Conservation (phyloP, 2,888 invertebrate species). For the Ditylenchus weischeri region DNA sequence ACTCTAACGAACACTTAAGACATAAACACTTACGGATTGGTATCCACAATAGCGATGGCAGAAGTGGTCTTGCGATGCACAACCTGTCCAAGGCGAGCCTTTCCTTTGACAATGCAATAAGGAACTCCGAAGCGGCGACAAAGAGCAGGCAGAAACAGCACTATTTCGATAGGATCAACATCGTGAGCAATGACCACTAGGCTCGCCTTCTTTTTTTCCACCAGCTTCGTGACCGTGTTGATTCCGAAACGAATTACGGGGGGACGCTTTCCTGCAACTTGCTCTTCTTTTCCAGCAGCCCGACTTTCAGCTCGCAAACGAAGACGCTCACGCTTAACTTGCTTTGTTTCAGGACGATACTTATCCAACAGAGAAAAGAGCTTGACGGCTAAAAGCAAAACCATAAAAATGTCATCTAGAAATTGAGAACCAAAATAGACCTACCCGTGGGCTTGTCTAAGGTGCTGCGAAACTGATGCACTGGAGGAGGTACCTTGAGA, state of each 20-base stretch:
- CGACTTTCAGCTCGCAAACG: constrained; percentile 80
- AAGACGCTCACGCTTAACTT: constrained; percentile 85
- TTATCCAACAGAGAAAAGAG: constrained; percentile 93
- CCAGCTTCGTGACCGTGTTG: constrained; percentile 85
- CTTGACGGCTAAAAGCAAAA: constrained; percentile 76
- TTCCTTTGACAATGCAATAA: constrained; percentile 97
- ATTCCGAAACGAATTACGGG: constrained; percentile 76
- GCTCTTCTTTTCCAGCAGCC: constrained; percentile 74
- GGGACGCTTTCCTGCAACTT: constrained; percentile 78
- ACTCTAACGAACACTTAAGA: background rate
- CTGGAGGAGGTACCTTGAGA: constrained; percentile 95
- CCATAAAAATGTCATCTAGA: background rate
- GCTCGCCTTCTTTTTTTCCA: constrained; percentile 97
- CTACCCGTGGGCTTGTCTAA: constrained; percentile 92
- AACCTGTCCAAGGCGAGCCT: constrained; percentile 88
- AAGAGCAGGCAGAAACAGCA: constrained; percentile 91
- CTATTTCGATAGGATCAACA: constrained; percentile 97
- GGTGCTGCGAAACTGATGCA: constrained; percentile 94
- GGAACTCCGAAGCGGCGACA: constrained; percentile 99
- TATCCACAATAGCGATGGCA: constrained; percentile 80
- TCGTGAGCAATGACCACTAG: constrained; percentile 96
- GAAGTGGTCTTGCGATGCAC: constrained; percentile 93
- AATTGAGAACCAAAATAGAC: background rate
- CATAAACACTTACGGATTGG: constrained; percentile 64
- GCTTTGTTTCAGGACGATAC: constrained; percentile 88